Evolutionary conservation across 2,888 invertebrate genomes (phyloP), one percentile per base, ranked within the genome.

Genomic region (Cylindroiulus punctatus): DNA sequence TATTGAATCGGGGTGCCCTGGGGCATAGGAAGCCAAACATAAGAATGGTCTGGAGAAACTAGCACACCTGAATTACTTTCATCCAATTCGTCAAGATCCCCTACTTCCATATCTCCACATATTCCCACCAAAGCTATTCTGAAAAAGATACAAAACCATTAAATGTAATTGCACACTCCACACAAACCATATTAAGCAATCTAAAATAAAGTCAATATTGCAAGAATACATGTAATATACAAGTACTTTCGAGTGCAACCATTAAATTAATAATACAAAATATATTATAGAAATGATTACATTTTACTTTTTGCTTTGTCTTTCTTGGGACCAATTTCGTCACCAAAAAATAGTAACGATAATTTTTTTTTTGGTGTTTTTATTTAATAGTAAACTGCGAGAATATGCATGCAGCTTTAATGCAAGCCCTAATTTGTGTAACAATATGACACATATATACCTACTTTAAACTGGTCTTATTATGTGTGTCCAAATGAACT

Each of bases 11-110:
- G 76, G 12, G 30, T 30, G 26, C 52, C 52, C 30, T 84, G 47
- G 2, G 84, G 84, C 47, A 84, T n/a, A 12, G 84, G 47, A 52
- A 84, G 84, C 84, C 84, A 84, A 26, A 30, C 84, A 52, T 84
- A 47, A 12, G 84, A 47, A 44, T 42, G 84, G 5, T 84, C 84
- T 30, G 84, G 36, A 42, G 84, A 84, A 1, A 84, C 52, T 19
- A 84, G n/a, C 17, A 84, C 42, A 44, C 84, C 84, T n/a, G 84
- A 84, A 12, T 10, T 84, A 22, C 30, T 84, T 57, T 84, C 84
- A 36, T 84, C 84, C 12, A 52, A 32, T 52, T 84, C 84, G 30
- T 84, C 84, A 19, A 84, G 52, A 17, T 84, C 84, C 14, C 57
- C 57, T 36, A 84, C 84, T 52, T 84, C 47, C 30, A 84, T 47